phyloP scores from a whole-genome alignment of 2,113 vertebrate genomes.

The Cisticola juncidis region DNA sequence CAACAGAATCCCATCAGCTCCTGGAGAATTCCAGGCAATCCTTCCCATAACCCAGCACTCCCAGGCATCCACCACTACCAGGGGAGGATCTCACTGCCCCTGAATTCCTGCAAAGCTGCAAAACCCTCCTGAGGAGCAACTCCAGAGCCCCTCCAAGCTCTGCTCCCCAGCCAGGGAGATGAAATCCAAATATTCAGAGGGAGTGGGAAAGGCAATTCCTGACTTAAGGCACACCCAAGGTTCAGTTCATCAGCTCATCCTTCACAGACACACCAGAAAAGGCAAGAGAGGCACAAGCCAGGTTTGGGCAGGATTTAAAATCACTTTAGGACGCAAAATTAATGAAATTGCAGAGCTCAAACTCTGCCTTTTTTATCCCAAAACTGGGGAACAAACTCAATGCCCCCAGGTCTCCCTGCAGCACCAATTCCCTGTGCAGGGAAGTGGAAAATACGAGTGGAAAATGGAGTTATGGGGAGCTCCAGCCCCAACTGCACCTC shows the following conservation, averaged over 20 bases:
- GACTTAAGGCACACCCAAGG: fast-evolving
- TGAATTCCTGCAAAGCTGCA: background rate
- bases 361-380: fast-evolving
- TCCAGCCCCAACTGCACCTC: fast-evolving
- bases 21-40: background rate
- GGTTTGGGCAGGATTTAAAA: background rate
- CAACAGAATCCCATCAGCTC: background rate
- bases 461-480: fast-evolving
- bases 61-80: background rate
- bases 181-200: background rate
- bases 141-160: background rate
- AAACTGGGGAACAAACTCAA: background rate
- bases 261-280: background rate
- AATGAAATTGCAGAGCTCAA: fast-evolving
- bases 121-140: background rate
- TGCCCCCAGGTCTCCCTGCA: background rate
- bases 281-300: background rate
- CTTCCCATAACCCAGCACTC: background rate
- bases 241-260: background rate
- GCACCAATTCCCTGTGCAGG: background rate
- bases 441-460: fast-evolving
- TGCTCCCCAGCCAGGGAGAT: fast-evolving
- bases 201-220: background rate
- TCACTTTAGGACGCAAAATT: background rate
- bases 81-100: background rate